Percentiles rank a stretch among this genome's conserved stretches.
phyloP scores from a whole-genome alignment of 2,113 vertebrate genomes.

The Oplegnathus fasciatus region DNA sequence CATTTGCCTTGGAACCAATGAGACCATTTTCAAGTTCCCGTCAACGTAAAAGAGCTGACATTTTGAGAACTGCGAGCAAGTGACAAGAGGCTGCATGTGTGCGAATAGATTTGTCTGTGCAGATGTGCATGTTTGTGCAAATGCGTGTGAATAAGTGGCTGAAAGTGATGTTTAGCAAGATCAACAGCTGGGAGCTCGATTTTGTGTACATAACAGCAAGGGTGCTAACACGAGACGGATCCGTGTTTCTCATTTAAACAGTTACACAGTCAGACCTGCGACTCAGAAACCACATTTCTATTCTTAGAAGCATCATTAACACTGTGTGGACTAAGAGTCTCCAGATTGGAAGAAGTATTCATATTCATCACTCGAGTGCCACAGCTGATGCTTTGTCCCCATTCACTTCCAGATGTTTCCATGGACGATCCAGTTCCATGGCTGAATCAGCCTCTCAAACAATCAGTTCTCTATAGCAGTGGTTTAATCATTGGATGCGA shows the following conservation, averaged over 20 bases:
- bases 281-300: constrained; percentile 23
- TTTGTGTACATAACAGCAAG: constrained; percentile 20
- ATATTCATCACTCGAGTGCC: constrained; percentile 54
- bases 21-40: constrained; percentile 62
- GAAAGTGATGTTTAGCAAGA: constrained; percentile 53
- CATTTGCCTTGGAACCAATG: constrained; percentile 54
- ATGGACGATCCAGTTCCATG: constrained; percentile 30
- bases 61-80: constrained; percentile 40
- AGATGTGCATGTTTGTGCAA: constrained; percentile 51
- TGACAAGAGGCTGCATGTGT: constrained; percentile 25
- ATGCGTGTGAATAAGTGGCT: constrained; percentile 48
- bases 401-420: constrained; percentile 56
- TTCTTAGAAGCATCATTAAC: constrained; percentile 46
- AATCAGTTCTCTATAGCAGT: constrained; percentile 37
- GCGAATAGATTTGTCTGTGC: constrained; percentile 32
- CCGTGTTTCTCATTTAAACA: constrained; percentile 25
- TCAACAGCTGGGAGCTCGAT: constrained; percentile 51
- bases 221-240: constrained; percentile 7
- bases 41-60: constrained; percentile 55
- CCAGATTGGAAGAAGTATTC: constrained; percentile 43
- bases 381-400: constrained; percentile 65
- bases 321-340: constrained; percentile 24
- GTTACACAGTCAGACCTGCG: constrained; percentile 15
- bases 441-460: constrained; percentile 52
- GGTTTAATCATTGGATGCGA: constrained; percentile 42